A percentile compares a stretch with the other conserved stretches of the same genome.
phyloP scores from a whole-genome alignment of 2,797 vertebrate species.

The Bufotes viridis region DNA sequence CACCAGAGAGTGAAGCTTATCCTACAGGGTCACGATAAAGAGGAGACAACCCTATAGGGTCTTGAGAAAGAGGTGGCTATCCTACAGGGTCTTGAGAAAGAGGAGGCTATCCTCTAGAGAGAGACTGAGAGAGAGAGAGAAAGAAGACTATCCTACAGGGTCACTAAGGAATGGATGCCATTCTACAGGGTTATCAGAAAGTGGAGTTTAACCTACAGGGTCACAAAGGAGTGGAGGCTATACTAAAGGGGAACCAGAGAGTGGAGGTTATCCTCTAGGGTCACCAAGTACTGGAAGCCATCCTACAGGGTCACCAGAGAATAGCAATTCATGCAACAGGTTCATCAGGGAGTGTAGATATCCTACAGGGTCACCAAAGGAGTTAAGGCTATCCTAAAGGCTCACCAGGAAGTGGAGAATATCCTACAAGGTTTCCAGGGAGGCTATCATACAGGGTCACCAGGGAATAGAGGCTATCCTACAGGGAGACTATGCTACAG shows the following conservation, averaged over 20 bases:
- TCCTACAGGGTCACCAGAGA: background rate
- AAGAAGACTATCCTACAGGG: background rate
- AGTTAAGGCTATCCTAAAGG: background rate
- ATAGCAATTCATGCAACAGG: background rate
- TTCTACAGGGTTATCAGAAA: background rate
- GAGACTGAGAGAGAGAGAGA: background rate
- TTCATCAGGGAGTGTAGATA: background rate
- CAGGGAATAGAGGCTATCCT: background rate
- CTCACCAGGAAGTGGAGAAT: background rate
- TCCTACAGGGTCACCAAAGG: background rate
- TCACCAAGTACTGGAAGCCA: background rate
- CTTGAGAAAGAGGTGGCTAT: background rate
- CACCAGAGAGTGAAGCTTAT: background rate
- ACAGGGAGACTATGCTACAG: background rate
- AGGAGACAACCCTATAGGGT: background rate
- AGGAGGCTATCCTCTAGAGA: too few relatives aligned
- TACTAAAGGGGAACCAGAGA: background rate
- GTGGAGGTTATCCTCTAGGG: background rate
- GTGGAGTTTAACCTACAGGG: background rate
- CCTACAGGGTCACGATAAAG: background rate
- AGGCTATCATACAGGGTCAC: background rate
- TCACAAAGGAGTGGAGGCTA: background rate
- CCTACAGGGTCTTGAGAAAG: background rate
- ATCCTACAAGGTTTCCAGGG: background rate
- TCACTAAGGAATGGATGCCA: background rate